Conservation (phyloP, 2,797 vertebrate species). For the Xiphorhynchus erythropygius region DNA sequence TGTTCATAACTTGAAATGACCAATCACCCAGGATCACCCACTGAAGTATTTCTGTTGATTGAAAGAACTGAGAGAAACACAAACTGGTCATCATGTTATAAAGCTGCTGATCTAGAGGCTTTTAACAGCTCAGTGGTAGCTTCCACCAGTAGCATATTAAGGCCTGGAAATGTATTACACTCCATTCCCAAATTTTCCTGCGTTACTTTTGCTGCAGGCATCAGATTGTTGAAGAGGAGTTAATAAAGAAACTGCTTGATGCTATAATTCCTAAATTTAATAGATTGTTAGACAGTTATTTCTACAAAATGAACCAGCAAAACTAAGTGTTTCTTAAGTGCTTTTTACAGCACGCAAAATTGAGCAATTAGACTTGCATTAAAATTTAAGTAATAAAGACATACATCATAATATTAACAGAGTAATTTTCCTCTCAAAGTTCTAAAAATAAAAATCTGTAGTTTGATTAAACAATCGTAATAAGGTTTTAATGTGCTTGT, state of each 20-base stretch:
- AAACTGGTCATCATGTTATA: not conserved
- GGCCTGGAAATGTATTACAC: not conserved
- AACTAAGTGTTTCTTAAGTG: slow-evolving; percentile 69
- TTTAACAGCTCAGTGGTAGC: not conserved
- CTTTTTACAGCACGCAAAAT: slow-evolving; percentile 63
- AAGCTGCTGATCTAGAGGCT: not conserved
- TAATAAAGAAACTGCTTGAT: slow-evolving; percentile 50
- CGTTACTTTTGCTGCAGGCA: slow-evolving; percentile 1
- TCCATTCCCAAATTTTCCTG: not conserved
- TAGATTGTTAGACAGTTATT: slow-evolving; percentile 60
- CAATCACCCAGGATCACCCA: not conserved
- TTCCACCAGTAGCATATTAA: not conserved
- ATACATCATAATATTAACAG: slow-evolving; percentile 68
- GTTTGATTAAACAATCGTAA: slow-evolving; percentile 58
- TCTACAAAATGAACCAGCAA: slow-evolving; percentile 55
- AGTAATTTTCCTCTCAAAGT: slow-evolving; percentile 41
- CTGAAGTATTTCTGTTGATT: not conserved
- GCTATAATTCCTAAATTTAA: slow-evolving; percentile 58
- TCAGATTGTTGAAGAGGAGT: slow-evolving; percentile 26
- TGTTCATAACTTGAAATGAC: not conserved
- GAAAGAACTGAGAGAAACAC: not conserved
- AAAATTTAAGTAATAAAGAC: slow-evolving; percentile 69
- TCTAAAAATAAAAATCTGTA: slow-evolving; percentile 25
- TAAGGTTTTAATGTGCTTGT: slow-evolving; percentile 34
- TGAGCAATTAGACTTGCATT: slow-evolving; percentile 64